Evolutionary conservation across 2,888 invertebrate genomes (phyloP).

Genomic region (Calliscelio sp.): DNA sequence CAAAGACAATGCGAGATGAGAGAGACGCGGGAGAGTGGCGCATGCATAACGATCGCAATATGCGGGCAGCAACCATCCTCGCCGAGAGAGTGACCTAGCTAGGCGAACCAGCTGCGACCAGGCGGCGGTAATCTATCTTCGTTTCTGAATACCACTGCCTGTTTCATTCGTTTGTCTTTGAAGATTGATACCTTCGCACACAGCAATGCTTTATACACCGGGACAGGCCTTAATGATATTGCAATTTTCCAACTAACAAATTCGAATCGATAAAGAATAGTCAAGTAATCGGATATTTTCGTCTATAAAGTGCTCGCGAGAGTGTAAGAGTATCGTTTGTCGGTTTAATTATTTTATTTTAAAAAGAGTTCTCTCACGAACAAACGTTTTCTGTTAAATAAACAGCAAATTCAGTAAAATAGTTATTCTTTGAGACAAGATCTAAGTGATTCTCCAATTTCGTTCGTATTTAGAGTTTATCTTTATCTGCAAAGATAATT

Average conservation of each 20-base stretch:
- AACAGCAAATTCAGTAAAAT: background rate
- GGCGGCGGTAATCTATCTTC: slow-evolving; percentile 81
- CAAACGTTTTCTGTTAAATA: slow-evolving; percentile 4
- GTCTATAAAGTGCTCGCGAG: slow-evolving; percentile 9
- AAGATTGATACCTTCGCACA: slow-evolving; percentile 77
- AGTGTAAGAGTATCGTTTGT: slow-evolving; percentile 23
- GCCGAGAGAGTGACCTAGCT: slow-evolving; percentile 71
- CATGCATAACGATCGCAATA: slow-evolving; percentile 78
- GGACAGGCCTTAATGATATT: slow-evolving; percentile 53
- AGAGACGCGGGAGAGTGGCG: slow-evolving; percentile 47
- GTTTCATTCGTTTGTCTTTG: slow-evolving; percentile 81
- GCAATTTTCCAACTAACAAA: slow-evolving; percentile 57
- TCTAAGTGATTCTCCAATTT: background rate
- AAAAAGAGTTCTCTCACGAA: background rate
- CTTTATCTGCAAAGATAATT: no score
- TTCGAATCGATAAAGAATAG: slow-evolving; percentile 50
- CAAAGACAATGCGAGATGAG: slow-evolving; percentile 69
- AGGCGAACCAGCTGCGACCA: slow-evolving; percentile 76
- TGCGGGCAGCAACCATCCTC: slow-evolving; percentile 72
- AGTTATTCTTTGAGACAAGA: background rate
- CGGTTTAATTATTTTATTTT: slow-evolving; percentile 38
- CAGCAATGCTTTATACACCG: slow-evolving; percentile 36
- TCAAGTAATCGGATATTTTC: slow-evolving; percentile 37
- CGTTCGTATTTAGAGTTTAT: no score
- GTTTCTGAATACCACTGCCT: slow-evolving; percentile 79